These are phyloP conservation scores for Petaurus breviceps DNA, from an alignment of 2,113 vertebrate species.

Conservation along the genomic window DNA sequence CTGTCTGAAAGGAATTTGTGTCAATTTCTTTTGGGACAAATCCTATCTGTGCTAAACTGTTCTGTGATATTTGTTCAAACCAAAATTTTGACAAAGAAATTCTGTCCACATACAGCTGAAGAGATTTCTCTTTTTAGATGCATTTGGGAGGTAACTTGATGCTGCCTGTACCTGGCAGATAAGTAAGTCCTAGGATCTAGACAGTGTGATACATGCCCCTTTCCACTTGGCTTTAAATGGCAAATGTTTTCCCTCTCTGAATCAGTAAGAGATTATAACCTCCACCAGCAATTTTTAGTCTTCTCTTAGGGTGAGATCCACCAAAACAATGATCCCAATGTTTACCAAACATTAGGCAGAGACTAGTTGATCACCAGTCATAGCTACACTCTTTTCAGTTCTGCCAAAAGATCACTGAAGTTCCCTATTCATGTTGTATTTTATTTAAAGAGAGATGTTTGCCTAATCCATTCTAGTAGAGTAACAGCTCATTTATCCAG, in stretches of 20 bases:
- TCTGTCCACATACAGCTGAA: slow-evolving; percentile 73
- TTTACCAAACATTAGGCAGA: neutral
- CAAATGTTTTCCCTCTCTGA: slow-evolving; percentile 79
- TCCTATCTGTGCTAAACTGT: slow-evolving; percentile 70
- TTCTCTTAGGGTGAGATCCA: slow-evolving; percentile 4
- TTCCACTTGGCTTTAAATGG: slow-evolving; percentile 83
- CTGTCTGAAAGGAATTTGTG: slow-evolving; percentile 80
- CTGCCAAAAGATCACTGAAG: slow-evolving; percentile 19
- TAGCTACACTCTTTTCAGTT: neutral
- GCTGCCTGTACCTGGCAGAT: slow-evolving; percentile 82
- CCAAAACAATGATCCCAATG: neutral
- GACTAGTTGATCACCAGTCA: slow-evolving; percentile 19
- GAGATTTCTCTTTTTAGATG: slow-evolving; percentile 76
- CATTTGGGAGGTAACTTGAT: slow-evolving; percentile 75
- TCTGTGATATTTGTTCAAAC: slow-evolving; percentile 80
- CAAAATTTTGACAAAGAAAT: slow-evolving; percentile 78
- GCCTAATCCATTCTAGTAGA: slow-evolving; percentile 43
- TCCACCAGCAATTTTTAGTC: slow-evolving; percentile 59
- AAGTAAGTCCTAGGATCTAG: slow-evolving; percentile 72
- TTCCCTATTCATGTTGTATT: neutral
- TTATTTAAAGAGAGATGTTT: slow-evolving; percentile 43
- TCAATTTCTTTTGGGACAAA: slow-evolving; percentile 81
- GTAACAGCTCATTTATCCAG: slow-evolving; percentile 57
- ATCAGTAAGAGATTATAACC: slow-evolving; percentile 76
- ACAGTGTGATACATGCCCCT: slow-evolving; percentile 70